Evolutionary conservation across 2,797 vertebrate genomes (phyloP).

Genomic region (Thaleichthys pacificus): DNA sequence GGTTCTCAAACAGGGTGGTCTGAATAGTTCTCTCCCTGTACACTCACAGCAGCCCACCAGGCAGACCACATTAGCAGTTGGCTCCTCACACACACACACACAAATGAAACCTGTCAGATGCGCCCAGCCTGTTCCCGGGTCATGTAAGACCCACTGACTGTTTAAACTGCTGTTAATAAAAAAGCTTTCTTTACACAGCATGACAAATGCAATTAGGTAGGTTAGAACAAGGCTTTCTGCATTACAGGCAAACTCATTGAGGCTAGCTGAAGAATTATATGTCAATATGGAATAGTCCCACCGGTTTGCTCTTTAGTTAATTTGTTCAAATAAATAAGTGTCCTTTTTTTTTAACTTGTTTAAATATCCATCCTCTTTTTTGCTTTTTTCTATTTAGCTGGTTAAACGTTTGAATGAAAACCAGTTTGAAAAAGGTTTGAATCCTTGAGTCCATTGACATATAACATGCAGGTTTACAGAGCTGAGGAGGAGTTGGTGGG

Average conservation of each 20-base stretch:
- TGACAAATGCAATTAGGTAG: slow-evolving; percentile 27
- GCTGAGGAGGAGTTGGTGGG: slow-evolving; percentile 34
- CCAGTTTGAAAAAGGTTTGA: background rate
- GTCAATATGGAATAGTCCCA: slow-evolving; percentile 24
- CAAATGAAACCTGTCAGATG: slow-evolving; percentile 50
- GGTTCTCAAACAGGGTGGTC: background rate
- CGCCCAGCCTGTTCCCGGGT: slow-evolving; percentile 59
- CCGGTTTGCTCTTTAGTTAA: slow-evolving; percentile 11
- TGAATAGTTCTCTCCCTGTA: background rate
- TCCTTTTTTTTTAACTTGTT: background rate
- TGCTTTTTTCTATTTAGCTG: background rate
- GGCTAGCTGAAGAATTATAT: slow-evolving; percentile 47
- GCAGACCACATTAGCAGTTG: slow-evolving; percentile 28
- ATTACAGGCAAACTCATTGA: slow-evolving; percentile 44
- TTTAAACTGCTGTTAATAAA: slow-evolving; percentile 56
- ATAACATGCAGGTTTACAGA: slow-evolving; percentile 37
- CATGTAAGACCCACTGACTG: slow-evolving; percentile 61
- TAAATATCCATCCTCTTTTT: too few relatives aligned
- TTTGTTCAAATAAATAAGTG: background rate
- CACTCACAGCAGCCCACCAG: slow-evolving; percentile 10
- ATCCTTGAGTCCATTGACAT: slow-evolving; percentile 37
- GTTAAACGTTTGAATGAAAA: background rate
- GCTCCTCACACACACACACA: slow-evolving; percentile 23
- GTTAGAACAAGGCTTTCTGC: slow-evolving; percentile 32
- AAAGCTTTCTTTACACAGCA: slow-evolving; percentile 43